These are phyloP conservation scores for Rhinoptilus africanus DNA, from an alignment of 2,113 vertebrate species.

Conservation along the genomic window DNA sequence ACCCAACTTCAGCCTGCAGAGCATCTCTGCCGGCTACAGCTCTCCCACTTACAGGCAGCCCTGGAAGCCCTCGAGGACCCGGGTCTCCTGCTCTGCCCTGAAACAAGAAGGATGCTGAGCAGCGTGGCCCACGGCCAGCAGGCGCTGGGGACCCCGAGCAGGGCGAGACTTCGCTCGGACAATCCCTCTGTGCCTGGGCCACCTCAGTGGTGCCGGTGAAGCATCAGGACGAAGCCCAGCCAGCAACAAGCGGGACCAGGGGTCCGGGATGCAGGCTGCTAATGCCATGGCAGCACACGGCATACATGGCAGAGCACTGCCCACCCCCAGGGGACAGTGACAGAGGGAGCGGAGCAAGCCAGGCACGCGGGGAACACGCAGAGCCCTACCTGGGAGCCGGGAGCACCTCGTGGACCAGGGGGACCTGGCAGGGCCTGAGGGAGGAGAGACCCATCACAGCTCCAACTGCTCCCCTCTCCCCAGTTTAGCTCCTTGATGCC, in stretches of 20 bases:
- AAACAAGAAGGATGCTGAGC: not conserved
- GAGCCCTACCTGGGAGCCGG: conserved; percentile 77
- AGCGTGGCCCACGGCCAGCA: rapidly evolving
- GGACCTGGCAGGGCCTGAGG: conserved; percentile 78
- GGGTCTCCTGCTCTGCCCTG: conserved; percentile 82
- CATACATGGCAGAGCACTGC: not conserved
- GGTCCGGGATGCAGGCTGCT: not conserved
- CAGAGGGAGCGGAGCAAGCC: rapidly evolving
- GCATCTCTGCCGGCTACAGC: not conserved
- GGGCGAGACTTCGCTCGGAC: not conserved
- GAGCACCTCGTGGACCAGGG: conserved; percentile 76
- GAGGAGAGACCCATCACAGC: not conserved
- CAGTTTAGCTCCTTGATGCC: not conserved
- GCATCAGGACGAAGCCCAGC: not conserved
- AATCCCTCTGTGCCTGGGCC: rapidly evolving
- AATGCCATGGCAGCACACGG: rapidly evolving
- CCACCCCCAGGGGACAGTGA: rapidly evolving
- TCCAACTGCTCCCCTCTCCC: not conserved
- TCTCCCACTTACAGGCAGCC: conserved; percentile 75
- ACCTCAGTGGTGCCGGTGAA: rapidly evolving
- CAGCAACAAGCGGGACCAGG: not conserved
- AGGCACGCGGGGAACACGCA: rapidly evolving
- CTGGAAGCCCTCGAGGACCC: conserved; percentile 79
- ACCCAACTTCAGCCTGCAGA: not conserved
- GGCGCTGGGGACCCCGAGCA: rapidly evolving